A percentile compares a stretch with the other conserved stretches of the same genome.
These are phyloP conservation scores for Forbesichthys agassizii DNA, from an alignment of 2,113 vertebrate genomes.

Conservation along the genomic window DNA sequence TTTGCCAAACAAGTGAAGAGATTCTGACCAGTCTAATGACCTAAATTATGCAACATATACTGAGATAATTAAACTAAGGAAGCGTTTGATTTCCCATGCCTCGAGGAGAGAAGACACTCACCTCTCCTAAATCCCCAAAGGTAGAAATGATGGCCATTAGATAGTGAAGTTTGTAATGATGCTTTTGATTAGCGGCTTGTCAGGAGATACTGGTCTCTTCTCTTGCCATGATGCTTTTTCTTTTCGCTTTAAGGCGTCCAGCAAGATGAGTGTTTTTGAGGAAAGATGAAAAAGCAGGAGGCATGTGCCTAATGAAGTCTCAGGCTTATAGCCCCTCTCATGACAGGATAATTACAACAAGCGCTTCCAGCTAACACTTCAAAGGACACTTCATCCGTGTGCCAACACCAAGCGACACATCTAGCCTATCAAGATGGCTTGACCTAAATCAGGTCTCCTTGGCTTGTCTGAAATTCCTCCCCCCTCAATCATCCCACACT, in stretches of 20 bases:
- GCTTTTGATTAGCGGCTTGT: slow-evolving; percentile 73
- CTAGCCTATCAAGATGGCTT: slow-evolving; percentile 69
- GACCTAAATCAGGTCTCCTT: slow-evolving; percentile 64
- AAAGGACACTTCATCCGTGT: slow-evolving; percentile 71
- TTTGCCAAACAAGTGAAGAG: slow-evolving; percentile 35
- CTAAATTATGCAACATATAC: slow-evolving; percentile 50
- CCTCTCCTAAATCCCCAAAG: slow-evolving; percentile 47
- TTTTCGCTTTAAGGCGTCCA: slow-evolving; percentile 48
- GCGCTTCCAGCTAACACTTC: slow-evolving; percentile 74
- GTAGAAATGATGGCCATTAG: slow-evolving; percentile 61
- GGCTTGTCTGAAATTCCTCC: slow-evolving; percentile 28
- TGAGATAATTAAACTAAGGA: slow-evolving; percentile 21
- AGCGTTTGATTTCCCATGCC: slow-evolving; percentile 32
- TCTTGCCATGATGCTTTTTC: slow-evolving; percentile 58
- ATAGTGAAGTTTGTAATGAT: slow-evolving; percentile 64
- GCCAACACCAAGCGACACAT: slow-evolving; percentile 60
- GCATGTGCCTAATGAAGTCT: slow-evolving; percentile 71
- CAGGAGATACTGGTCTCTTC: slow-evolving; percentile 48
- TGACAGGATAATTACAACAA: slow-evolving; percentile 77
- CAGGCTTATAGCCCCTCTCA: slow-evolving; percentile 67
- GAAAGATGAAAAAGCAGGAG: slow-evolving; percentile 71
- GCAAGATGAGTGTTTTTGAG: slow-evolving; percentile 65
- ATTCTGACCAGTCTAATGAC: slow-evolving; percentile 55
- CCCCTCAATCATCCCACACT: not conserved
- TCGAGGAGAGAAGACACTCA: slow-evolving; percentile 40